These are phyloP conservation scores for Sebastes miniatus DNA, from an alignment of 2,797 vertebrate genomes.

Conservation along the genomic window DNA sequence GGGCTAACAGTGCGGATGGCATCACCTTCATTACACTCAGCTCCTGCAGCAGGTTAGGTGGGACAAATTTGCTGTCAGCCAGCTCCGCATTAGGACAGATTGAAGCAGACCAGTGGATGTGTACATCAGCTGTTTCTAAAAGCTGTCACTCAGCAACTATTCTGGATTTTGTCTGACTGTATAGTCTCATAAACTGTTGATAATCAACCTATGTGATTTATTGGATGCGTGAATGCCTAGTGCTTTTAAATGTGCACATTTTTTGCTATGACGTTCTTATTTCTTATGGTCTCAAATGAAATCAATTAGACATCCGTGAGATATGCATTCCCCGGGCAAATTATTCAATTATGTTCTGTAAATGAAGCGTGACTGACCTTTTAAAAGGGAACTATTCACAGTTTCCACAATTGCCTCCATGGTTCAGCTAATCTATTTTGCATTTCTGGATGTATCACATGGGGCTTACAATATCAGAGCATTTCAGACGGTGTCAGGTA, in stretches of 20 bases:
- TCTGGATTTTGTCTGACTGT: not conserved
- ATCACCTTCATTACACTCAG: slow-evolving; percentile 24
- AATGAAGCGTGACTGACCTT: slow-evolving; percentile 53
- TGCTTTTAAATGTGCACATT: not conserved
- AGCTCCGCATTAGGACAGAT: slow-evolving; percentile 7
- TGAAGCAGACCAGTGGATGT: slow-evolving; percentile 4
- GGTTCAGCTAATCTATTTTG: slow-evolving; percentile 28
- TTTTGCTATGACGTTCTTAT: not conserved
- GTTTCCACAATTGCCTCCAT: slow-evolving; percentile 16
- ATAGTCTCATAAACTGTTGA: not conserved
- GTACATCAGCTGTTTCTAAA: slow-evolving; percentile 35
- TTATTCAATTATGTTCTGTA: slow-evolving; percentile 46
- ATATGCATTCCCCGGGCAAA: slow-evolving; percentile 19
- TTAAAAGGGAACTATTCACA: slow-evolving; percentile 36
- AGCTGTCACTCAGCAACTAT: slow-evolving; percentile 3
- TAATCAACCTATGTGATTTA: not conserved
- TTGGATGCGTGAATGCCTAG: not conserved
- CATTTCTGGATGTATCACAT: slow-evolving; percentile 9
- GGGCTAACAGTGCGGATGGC: not conserved
- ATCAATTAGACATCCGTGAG: slow-evolving; percentile 33
- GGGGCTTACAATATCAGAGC: not conserved
- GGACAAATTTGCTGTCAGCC: slow-evolving; percentile 32
- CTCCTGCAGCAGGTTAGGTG: slow-evolving; percentile 23
- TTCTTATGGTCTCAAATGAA: slow-evolving; percentile 20
- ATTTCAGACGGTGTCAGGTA: slow-evolving; percentile 6